Percentiles rank a stretch among this genome's conserved stretches.
Evolutionary conservation across 23 tunicate genomes (phyloP).

Genomic region (Ciona savignyi): DNA sequence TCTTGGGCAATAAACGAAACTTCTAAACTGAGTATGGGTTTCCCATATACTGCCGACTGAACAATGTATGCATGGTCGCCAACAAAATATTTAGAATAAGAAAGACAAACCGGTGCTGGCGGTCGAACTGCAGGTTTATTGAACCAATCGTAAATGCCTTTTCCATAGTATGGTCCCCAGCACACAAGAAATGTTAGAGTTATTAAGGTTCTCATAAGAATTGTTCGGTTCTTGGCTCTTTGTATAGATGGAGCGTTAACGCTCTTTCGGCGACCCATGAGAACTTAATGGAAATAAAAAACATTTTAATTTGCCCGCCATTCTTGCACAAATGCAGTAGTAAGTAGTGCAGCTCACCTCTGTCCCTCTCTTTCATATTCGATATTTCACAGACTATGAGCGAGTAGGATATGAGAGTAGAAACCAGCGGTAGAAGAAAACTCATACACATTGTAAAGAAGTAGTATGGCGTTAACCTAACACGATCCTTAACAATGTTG

Average conservation of each 20-base stretch:
- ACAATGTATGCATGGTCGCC: no score
- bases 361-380: constrained; percentile 64
- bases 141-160: constrained; percentile 81
- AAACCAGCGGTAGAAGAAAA: constrained; percentile 47
- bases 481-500: constrained; percentile 7
- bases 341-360: constrained; percentile 32
- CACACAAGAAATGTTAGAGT: constrained; percentile 64
- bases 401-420: constrained; percentile 37
- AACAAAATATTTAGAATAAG: no score
- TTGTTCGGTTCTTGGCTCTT: constrained; percentile 33
- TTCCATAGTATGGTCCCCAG: constrained; percentile 88
- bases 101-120: constrained; percentile 10
- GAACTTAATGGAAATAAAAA: no score
- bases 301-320: no score
- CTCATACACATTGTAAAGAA: constrained; percentile 86
- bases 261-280: constrained; percentile 35
- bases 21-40: no score
- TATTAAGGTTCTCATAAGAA: constrained; percentile 32
- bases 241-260: constrained; percentile 39
- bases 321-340: no score
- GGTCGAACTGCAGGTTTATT: background rate
- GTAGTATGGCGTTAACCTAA: constrained; percentile 38
- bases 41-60: no score
- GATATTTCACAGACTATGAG: constrained; percentile 67
- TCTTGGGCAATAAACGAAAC: no score